Evolutionary conservation across 2,113 vertebrate genomes (phyloP).

Genomic region (Symphodus melops): DNA sequence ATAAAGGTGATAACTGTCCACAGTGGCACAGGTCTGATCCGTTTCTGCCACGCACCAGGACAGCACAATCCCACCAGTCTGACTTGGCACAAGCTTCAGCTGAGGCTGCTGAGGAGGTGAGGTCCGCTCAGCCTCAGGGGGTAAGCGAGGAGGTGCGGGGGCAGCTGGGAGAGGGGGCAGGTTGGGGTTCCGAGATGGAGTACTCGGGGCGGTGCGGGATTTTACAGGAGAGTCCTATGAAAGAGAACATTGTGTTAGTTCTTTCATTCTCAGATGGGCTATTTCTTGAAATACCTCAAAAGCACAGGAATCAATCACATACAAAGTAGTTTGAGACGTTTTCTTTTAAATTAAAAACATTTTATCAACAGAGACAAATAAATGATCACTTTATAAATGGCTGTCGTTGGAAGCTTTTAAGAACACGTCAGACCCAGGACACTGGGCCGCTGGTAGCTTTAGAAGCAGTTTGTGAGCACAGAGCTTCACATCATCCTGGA

Average conservation of each 20-base stretch:
- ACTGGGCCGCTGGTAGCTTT: neutral
- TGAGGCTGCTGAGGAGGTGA: conserved; percentile 90
- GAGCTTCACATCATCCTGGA: too few species aligned
- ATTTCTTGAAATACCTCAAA: neutral
- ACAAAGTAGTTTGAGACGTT: neutral
- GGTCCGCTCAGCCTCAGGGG: conserved; percentile 86
- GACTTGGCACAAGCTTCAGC: conserved; percentile 93
- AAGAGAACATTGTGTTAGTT: conserved; percentile 1
- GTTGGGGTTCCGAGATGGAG: conserved; percentile 43
- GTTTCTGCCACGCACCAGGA: conserved; percentile 97
- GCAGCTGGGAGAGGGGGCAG: conserved; percentile 80
- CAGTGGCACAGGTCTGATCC: conserved; percentile 91
- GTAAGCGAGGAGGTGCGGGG: conserved; percentile 80
- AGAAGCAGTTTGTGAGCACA: neutral
- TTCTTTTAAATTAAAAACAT: neutral
- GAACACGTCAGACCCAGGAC: too few species aligned
- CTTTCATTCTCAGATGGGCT: neutral
- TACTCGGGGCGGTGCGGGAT: conserved; percentile 55
- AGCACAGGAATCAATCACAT: neutral
- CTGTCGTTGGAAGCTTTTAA: neutral
- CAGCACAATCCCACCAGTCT: conserved; percentile 96
- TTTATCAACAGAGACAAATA: neutral
- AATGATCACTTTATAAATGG: neutral
- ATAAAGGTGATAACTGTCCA: conserved; percentile 98
- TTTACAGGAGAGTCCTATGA: conserved; percentile 76